Conservation (phyloP, 2,113 vertebrate species). For the Struthidea cinerea region DNA sequence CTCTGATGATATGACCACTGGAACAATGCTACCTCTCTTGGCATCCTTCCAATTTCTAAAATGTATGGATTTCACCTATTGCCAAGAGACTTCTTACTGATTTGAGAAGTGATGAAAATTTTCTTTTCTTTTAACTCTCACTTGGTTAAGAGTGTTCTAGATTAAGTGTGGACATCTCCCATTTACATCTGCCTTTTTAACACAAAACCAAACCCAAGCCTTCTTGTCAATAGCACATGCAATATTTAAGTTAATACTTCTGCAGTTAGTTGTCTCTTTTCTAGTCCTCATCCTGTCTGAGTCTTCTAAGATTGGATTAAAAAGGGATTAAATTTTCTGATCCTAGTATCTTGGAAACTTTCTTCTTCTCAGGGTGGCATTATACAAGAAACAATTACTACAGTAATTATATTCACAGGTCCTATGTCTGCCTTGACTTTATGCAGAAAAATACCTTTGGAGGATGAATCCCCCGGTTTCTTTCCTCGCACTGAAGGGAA, state of each 20-base stretch:
- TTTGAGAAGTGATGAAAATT: neutral
- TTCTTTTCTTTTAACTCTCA: neutral
- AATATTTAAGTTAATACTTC: neutral
- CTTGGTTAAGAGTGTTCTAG: neutral
- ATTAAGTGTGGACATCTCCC: neutral
- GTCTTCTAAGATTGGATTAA: neutral
- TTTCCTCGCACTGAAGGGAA: neutral
- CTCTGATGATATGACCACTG: fast-evolving
- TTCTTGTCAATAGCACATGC: neutral
- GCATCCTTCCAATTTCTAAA: neutral
- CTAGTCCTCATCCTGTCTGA: neutral
- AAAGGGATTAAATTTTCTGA: neutral
- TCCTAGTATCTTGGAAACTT: neutral
- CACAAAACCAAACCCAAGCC: neutral
- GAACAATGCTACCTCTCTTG: neutral
- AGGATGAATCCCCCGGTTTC: neutral
- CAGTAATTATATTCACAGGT: neutral
- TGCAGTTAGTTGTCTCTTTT: neutral
- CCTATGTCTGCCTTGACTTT: neutral
- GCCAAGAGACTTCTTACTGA: neutral
- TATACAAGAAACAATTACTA: neutral
- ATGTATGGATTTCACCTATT: neutral
- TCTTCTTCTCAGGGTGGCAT: neutral
- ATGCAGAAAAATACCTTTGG: neutral
- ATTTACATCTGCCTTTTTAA: neutral